Base-by-base conservation (phyloP, 2,797 vertebrate species). In the Anas capensis region DNA sequence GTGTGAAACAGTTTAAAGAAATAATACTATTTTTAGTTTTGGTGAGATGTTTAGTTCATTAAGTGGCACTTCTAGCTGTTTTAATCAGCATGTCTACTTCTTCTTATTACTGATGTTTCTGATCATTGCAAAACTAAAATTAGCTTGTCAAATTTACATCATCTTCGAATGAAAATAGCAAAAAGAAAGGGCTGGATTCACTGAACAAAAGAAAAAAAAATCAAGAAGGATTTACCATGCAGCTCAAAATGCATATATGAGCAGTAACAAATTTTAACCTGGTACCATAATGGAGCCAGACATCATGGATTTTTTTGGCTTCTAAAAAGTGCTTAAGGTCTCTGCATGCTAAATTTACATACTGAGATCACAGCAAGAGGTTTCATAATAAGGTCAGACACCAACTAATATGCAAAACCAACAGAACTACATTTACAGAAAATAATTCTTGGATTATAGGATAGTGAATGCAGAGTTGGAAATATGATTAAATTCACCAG, bases 21-120 rank as follows among this genome's bases (percentile, higher is more conserved):
- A 93, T 87, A 33, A 2, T 14, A 53, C 81, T 82, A 64, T 68
- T 73, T 90, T 93, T 87, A 82, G 81, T 82, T 92, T 88, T 42
- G 21, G 20, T 71, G 31, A 78, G 26, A 42, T 42, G 3, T 78
- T 89, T 84, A 8, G 6, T 70, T 82, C 75, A 48, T 80, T 44
- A 86, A 87, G 68, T 77, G 71, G 44, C 31, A 70, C 56, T 82
- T 88, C 48, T 48, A 82, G 34, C 49, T 84, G 44, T 40, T 27
- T 17, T 76, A 40, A 84, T 73, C 78, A 80, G 15, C 14, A 29
- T 20, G n/a, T 33, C 34, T 33, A 0, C 26, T 33, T 71, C 24
- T 92, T 82, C 24, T 56, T 72, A 49, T 4, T 10, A 29, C 14
- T n/a, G 73, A 29, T 9, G 60, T 64, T 78, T 92, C 46, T 66